phyloP scores from a whole-genome alignment of 2,888 invertebrate genomes.

The Idaea biselata region DNA sequence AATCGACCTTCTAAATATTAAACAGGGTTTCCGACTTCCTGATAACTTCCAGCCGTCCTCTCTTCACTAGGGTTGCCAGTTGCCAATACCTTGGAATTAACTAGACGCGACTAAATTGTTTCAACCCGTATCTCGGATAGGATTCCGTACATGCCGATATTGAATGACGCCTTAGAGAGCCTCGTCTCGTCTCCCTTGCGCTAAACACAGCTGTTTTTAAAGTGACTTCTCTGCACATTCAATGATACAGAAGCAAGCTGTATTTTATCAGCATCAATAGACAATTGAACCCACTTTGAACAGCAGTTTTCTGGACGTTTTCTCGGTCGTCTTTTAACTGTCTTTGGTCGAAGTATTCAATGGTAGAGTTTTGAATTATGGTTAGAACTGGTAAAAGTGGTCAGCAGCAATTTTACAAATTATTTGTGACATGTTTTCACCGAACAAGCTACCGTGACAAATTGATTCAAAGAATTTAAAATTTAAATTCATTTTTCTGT shows the following conservation, averaged over 20 bases:
- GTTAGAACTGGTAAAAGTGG: no score
- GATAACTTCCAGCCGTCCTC: slow-evolving; percentile 14
- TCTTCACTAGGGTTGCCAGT: not conserved
- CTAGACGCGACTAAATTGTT: no score
- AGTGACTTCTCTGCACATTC: not conserved
- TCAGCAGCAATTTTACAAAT: no score
- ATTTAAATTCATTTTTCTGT: no score
- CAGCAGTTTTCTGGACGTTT: not conserved
- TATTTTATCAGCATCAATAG: not conserved
- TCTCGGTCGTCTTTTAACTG: not conserved
- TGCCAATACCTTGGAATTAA: not conserved
- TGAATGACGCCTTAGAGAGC: not conserved
- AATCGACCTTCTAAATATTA: slow-evolving; percentile 26
- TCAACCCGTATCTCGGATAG: no score
- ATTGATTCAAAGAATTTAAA: no score
- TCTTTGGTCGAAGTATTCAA: not conserved
- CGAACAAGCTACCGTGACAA: no score
- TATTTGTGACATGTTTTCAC: no score
- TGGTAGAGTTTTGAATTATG: no score
- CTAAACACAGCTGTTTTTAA: not conserved
- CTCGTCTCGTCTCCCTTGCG: not conserved
- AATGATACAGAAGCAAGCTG: not conserved
- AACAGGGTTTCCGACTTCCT: slow-evolving; percentile 21
- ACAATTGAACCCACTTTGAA: no score
- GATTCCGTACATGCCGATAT: no score